phyloP scores from a whole-genome alignment of 2,113 vertebrate genomes.

The Bos indicus region DNA sequence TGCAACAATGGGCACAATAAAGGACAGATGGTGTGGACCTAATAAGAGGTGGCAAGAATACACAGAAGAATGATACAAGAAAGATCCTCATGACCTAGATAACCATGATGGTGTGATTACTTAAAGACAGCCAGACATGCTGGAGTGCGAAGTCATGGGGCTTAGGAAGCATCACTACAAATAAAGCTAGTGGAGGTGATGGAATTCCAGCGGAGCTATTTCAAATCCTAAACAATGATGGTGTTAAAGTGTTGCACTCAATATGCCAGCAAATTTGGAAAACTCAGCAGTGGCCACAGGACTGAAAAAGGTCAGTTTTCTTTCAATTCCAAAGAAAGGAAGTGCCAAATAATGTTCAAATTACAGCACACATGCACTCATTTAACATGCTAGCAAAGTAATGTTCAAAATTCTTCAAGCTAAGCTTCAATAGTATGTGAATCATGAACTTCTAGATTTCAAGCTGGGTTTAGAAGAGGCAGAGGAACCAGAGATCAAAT shows the following conservation, averaged over 20 bases:
- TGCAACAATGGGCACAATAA: not conserved
- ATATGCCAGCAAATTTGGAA: not conserved
- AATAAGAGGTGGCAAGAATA: not conserved
- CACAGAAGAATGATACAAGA: not conserved
- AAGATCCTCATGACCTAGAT: not conserved
- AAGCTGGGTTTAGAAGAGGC: not conserved
- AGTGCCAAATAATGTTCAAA: not conserved
- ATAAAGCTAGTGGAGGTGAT: not conserved
- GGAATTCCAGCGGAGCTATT: not conserved
- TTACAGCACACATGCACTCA: not conserved
- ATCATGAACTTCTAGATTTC: not conserved
- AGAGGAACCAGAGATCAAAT: not conserved
- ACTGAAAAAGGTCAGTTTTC: not conserved
- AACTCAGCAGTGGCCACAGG: not conserved
- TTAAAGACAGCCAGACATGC: not conserved
- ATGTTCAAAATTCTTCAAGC: not conserved
- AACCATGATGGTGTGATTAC: not conserved
- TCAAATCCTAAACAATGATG: not conserved
- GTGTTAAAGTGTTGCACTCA: not conserved
- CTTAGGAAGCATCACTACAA: not conserved
- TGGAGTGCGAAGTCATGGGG: not conserved
- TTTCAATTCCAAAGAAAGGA: not conserved
- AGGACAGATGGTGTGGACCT: not conserved
- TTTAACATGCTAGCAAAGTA: not conserved
- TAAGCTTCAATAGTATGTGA: not conserved